Percentiles rank a stretch among this genome's conserved stretches.
phyloP scores from a whole-genome alignment of 2,113 vertebrate species.

The Pachypanchax playfairii region DNA sequence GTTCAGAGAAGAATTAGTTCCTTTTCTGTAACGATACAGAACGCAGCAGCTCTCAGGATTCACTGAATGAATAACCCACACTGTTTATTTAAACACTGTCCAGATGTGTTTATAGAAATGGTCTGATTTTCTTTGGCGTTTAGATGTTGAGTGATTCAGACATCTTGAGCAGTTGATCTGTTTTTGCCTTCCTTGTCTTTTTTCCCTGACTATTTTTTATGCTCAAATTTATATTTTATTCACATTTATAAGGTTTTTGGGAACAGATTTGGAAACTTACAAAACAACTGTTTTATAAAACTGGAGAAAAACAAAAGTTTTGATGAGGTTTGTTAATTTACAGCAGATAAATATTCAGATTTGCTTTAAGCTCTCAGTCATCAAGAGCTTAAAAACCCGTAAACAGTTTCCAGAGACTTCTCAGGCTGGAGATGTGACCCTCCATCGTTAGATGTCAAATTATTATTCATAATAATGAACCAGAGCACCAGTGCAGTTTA shows the following conservation, averaged over 20 bases:
- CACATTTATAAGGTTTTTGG: no score
- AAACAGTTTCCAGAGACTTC: constrained; percentile 11
- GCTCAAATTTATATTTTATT: no score
- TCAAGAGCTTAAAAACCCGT: constrained; percentile 3
- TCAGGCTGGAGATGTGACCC: constrained; percentile 18
- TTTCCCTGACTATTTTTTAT: no score
- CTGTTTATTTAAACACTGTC: background rate
- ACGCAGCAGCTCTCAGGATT: background rate
- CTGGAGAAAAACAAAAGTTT: no score
- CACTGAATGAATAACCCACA: background rate
- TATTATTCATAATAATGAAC: constrained; percentile 24
- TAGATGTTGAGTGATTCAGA: background rate
- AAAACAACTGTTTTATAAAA: no score
- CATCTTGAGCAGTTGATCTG: no score
- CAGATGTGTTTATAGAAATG: background rate
- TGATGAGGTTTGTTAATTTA: background rate
- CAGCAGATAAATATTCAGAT: background rate
- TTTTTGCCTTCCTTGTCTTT: no score
- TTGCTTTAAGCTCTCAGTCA: background rate
- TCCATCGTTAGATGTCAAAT: constrained; percentile 31
- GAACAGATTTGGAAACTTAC: no score
- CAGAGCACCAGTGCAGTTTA: background rate
- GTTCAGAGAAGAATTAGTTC: background rate
- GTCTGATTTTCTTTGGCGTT: background rate
- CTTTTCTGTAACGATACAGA: background rate